Conservation (phyloP, 2,797 vertebrate species). For the Acrocephalus scirpaceus region DNA sequence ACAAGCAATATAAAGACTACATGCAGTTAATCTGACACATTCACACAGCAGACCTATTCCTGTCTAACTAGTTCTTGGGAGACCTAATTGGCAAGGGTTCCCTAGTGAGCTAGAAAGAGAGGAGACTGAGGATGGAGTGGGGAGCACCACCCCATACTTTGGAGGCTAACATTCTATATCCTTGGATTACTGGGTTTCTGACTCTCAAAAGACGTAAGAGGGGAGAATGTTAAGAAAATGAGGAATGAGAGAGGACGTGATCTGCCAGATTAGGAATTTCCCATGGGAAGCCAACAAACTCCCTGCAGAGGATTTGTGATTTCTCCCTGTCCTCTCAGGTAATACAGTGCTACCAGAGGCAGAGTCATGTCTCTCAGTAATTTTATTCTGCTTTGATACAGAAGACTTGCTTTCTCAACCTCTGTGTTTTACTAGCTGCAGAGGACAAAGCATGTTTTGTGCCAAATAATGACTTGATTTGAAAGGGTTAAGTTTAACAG, state of each 20-base stretch:
- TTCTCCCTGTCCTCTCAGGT: neutral
- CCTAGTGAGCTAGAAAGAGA: neutral
- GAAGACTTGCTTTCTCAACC: neutral
- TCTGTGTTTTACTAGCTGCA: neutral
- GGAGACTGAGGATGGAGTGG: neutral
- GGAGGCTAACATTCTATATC: neutral
- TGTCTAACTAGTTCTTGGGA: neutral
- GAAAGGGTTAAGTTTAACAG: constrained; percentile 14
- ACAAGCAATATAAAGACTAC: neutral
- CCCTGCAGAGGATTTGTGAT: neutral
- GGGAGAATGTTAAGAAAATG: neutral
- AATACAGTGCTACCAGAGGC: neutral
- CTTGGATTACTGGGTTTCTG: neutral
- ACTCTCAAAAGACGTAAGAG: neutral
- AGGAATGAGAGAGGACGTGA: neutral
- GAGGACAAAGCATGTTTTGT: neutral
- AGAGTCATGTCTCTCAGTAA: neutral
- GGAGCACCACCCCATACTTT: neutral
- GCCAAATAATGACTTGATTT: neutral
- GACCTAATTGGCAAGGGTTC: neutral
- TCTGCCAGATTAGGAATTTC: neutral
- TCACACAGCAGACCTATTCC: neutral
- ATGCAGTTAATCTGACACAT: neutral
- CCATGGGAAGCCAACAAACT: neutral
- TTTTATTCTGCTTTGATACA: neutral